Conservation (phyloP, 92 coral and sea anemone species). For the Muricea muricata region DNA sequence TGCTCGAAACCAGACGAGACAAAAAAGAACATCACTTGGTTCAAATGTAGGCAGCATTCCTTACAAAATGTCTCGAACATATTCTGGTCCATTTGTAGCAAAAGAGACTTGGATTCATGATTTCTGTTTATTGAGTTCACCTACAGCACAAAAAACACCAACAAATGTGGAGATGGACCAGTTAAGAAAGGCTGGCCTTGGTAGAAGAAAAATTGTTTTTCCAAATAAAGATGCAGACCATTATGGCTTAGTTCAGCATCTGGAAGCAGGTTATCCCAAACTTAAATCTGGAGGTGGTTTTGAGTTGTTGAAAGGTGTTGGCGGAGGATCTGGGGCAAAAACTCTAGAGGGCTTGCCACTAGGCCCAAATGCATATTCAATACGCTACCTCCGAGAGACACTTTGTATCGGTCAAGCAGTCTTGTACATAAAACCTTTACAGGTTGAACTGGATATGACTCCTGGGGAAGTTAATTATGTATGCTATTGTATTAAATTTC, state of each 20-base stretch:
- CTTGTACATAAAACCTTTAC: constrained; percentile 23
- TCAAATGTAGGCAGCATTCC: neutral
- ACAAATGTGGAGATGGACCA: constrained; percentile 21
- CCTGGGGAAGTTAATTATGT: constrained; percentile 14
- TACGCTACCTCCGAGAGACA: constrained; percentile 32
- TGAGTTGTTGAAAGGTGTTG: constrained; percentile 50
- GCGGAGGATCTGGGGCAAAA: constrained; percentile 52
- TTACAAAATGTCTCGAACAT: constrained; percentile 8
- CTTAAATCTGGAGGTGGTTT: constrained; percentile 48
- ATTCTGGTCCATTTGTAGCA: constrained; percentile 12
- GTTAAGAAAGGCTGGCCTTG: constrained; percentile 51
- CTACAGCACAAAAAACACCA: constrained; percentile 38
- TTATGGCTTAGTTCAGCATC: neutral
- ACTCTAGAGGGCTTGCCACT: constrained; percentile 48
- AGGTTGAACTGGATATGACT: constrained; percentile 19
- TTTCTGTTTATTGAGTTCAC: constrained; percentile 38
- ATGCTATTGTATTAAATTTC: neutral
- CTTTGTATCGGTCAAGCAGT: constrained; percentile 32
- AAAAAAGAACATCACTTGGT: constrained; percentile 2
- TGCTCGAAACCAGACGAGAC: constrained; percentile 25
- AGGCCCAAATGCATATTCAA: constrained; percentile 34
- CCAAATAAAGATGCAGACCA: constrained; percentile 49
- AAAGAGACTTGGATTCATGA: constrained; percentile 55
- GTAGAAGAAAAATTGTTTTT: constrained; percentile 51
- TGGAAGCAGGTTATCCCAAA: constrained; percentile 62